Evolutionary conservation across 2,888 invertebrate genomes (phyloP), one percentile per base, ranked within the genome.

Genomic region (Mythimna vitellina): DNA sequence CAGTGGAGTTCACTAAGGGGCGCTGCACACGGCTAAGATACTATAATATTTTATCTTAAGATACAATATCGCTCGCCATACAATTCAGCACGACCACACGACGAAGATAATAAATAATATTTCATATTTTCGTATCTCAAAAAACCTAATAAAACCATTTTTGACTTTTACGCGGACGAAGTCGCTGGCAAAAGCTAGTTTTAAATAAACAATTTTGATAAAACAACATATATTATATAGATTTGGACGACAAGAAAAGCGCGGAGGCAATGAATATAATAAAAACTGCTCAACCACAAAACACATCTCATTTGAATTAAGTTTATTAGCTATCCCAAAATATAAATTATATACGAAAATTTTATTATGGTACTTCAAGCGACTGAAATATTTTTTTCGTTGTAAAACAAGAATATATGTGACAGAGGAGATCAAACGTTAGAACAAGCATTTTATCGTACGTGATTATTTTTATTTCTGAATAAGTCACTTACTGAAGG

Each of bases 401-500:
- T 60, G 25, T 60, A 70, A 78, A 76, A 70, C 25, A 76, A 38
- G 66, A 53, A 70, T 66, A 70, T 70, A 67, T 56, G 60, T 57
- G 60, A 60, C 81, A 70, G 14, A 20, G 0, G 17, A 56, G 3
- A 60, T 66, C 58, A 80, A 75, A 63, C 38, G 76, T 70, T 42
- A 54, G 35, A 65, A 73, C 35, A 65, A 25, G 29, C 60, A 65
- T 61, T 46, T 49, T 63, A 60, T 54, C 17, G 61, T 32, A 29
- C 14, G 38, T 61, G 38, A 65, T 61, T 46, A 49, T 60, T 72
- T 68, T 65, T 49, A 69, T 68, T 69, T 67, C 29, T 38, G 35
- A 58, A 67, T 51, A 42, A 17, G 73, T 7, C 64, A 80, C 80
- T 82, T 82, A 80, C 82, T 73, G 67, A 61, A 49, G 6, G n/a